Evolutionary conservation across 2,113 vertebrate genomes (phyloP).

Genomic region (Raja brachyura): DNA sequence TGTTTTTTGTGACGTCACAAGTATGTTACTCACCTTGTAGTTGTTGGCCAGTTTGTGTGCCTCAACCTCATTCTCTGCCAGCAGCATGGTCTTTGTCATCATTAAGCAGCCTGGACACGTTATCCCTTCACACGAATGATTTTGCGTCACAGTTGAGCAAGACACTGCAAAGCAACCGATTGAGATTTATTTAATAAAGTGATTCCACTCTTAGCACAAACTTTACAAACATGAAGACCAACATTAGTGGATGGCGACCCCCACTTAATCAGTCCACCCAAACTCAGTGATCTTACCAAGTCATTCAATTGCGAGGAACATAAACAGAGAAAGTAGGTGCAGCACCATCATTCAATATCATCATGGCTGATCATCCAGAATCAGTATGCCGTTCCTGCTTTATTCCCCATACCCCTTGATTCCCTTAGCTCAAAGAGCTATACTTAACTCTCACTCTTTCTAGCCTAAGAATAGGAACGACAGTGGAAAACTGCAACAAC

Average conservation of each 20-base stretch:
- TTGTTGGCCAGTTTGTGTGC: slow-evolving; percentile 76
- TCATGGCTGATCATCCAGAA: no score
- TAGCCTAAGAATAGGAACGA: neutral
- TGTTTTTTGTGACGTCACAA: neutral
- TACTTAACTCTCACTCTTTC: no score
- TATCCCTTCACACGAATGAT: slow-evolving; percentile 21
- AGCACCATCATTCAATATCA: no score
- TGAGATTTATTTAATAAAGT: neutral
- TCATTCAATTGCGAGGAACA: neutral
- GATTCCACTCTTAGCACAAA: neutral
- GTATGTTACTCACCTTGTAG: slow-evolving; percentile 57
- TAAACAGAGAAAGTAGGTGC: neutral
- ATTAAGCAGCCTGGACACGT: slow-evolving; percentile 54
- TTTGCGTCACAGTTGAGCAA: slow-evolving; percentile 11
- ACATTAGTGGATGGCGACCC: neutral
- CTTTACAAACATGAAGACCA: neutral
- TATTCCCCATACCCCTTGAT: no score
- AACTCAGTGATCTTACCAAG: neutral
- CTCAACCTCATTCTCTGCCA: slow-evolving; percentile 68
- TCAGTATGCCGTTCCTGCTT: no score
- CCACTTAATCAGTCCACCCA: neutral
- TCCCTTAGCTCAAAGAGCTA: no score
- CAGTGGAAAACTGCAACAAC: neutral
- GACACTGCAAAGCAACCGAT: neutral
- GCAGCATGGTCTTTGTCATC: slow-evolving; percentile 60